Conservation (phyloP, 2,888 invertebrate genomes). For the Amiota minor region DNA sequence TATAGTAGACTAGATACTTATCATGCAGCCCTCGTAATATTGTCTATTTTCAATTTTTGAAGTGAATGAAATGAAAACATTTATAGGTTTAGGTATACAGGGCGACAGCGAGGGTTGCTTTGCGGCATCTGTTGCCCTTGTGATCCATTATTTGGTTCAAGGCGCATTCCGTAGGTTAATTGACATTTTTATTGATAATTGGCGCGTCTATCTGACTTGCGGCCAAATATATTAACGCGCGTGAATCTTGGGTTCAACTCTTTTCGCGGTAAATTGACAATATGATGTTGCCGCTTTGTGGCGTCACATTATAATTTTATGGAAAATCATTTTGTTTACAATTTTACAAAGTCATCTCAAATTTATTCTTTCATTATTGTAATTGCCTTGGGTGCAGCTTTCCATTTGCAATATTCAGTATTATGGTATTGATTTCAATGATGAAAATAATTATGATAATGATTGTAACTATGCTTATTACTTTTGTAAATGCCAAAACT, state of each 20-base stretch:
- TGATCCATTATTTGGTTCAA: conserved; percentile 48
- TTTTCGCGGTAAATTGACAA: conserved; percentile 55
- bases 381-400: conserved; percentile 11
- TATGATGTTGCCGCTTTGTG: conserved; percentile 67
- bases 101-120: no score
- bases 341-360: conserved; percentile 42
- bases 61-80: no score
- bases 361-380: not conserved
- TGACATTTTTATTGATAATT: conserved; percentile 58
- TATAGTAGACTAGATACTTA: no score
- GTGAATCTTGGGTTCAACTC: conserved; percentile 25
- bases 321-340: conserved; percentile 68
- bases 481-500: conserved; percentile 23
- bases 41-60: not conserved
- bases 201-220: conserved; percentile 41
- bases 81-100: no score
- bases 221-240: conserved; percentile 51
- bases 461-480: not conserved
- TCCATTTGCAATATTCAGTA: not conserved
- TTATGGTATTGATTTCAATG: not conserved
- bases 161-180: conserved; percentile 52
- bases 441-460: not conserved
- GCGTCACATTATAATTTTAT: conserved; percentile 62
- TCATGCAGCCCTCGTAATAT: not conserved
- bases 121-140: no score